Percentiles rank a stretch among this genome's conserved stretches.
Evolutionary conservation across 2,113 vertebrate species (phyloP).

Genomic region (Colius striatus): DNA sequence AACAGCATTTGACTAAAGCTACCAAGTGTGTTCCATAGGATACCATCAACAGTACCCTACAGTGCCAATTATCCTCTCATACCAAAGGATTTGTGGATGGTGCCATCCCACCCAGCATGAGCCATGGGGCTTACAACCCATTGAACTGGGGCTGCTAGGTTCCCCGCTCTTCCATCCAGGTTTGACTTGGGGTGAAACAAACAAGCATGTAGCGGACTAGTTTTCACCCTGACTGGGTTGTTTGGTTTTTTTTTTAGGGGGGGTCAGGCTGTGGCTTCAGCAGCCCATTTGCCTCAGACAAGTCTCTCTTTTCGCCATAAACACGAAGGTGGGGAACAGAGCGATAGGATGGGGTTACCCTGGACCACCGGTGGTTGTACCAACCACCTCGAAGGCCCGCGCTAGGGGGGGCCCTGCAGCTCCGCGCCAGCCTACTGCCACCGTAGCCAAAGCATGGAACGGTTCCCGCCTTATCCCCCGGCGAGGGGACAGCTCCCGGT

Average conservation of each 20-base stretch:
- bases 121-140: too few species aligned
- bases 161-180: neutral
- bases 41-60: neutral
- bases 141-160: neutral
- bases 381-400: neutral
- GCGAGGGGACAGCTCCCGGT: neutral
- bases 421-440: neutral
- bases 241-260: fast-evolving
- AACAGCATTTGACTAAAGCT: neutral
- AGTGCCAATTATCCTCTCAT: too few species aligned
- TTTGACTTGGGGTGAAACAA: neutral
- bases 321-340: neutral
- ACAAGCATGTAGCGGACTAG: fast-evolving
- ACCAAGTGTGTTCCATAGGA: neutral
- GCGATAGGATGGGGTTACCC: neutral
- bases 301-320: fast-evolving
- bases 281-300: neutral
- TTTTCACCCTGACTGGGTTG: neutral
- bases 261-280: neutral
- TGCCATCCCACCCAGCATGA: fast-evolving
- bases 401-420: neutral
- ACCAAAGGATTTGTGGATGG: neutral
- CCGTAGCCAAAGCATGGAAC: neutral
- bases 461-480: neutral
- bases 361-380: fast-evolving